Percentiles rank a stretch among this genome's conserved stretches.
Conservation (phyloP, 1,140 invertebrate genomes). For the Doryteuthis pealeii region DNA sequence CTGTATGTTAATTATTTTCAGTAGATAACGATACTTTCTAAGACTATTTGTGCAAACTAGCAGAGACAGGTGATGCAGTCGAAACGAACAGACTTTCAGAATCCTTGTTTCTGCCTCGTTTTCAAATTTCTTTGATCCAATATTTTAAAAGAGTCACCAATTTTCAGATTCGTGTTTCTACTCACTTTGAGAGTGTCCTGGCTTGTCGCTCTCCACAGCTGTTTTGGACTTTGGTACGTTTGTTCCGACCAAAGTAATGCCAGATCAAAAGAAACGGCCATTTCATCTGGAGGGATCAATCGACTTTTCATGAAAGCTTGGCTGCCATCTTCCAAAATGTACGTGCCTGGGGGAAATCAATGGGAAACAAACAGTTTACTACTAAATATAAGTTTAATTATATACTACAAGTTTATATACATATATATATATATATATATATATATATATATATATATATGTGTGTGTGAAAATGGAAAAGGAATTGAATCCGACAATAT, state of each 20-base stretch:
- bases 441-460: too few relatives aligned
- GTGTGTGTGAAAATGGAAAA: too few relatives aligned
- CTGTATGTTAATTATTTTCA: too few relatives aligned
- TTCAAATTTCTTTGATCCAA: too few relatives aligned
- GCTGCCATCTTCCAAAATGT: slow-evolving; percentile 58
- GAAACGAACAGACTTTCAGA: too few relatives aligned
- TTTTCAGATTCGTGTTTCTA: too few relatives aligned
- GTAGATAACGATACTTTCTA: too few relatives aligned
- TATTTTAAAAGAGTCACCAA: too few relatives aligned
- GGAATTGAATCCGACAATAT: too few relatives aligned
- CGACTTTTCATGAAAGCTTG: slow-evolving; percentile 45
- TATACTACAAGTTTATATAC: neutral
- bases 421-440: neutral
- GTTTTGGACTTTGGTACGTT: slow-evolving; percentile 62
- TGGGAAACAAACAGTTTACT: neutral
- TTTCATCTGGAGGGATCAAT: slow-evolving; percentile 46
- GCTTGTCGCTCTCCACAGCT: slow-evolving; percentile 62
- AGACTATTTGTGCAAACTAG: too few relatives aligned
- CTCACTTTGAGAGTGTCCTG: slow-evolving; percentile 58
- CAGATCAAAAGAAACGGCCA: slow-evolving; percentile 57
- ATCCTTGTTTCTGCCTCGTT: too few relatives aligned
- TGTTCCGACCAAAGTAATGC: slow-evolving; percentile 60
- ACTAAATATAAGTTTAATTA: neutral
- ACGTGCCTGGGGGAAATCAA: slow-evolving; percentile 49
- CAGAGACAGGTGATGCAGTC: too few relatives aligned